phyloP scores from a whole-genome alignment of 2,113 vertebrate genomes.

The Rhadina sibilatrix region DNA sequence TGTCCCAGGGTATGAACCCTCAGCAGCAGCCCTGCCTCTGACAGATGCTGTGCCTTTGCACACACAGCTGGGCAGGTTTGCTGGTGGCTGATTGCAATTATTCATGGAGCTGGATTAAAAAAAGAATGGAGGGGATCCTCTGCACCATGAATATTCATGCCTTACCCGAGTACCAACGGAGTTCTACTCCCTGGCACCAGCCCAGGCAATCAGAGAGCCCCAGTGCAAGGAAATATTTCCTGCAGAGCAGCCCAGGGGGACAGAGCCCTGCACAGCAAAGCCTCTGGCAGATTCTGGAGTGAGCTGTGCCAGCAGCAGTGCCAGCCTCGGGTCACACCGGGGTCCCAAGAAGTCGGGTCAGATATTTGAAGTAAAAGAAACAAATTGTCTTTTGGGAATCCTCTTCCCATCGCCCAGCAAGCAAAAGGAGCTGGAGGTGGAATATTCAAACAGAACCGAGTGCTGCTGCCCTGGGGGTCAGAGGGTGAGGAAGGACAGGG shows the following conservation, averaged over 20 bases:
- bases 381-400: background rate
- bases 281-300: background rate
- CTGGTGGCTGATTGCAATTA: background rate
- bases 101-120: background rate
- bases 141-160: background rate
- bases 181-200: background rate
- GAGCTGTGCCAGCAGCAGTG: background rate
- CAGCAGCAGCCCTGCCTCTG: background rate
- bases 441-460: background rate
- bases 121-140: background rate
- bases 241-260: background rate
- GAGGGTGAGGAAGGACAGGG: background rate
- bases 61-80: background rate
- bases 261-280: background rate
- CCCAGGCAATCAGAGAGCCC: background rate
- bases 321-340: background rate
- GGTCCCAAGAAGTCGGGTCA: background rate
- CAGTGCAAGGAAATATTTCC: background rate
- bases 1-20: rapidly evolving
- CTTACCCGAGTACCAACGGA: background rate
- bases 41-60: background rate
- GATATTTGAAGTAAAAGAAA: background rate
- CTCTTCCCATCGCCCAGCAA: background rate
- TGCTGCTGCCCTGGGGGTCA: background rate
- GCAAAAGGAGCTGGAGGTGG: background rate